These are phyloP conservation scores for Ditula angustiorana DNA, from an alignment of 2,888 invertebrate species.

Conservation along the genomic window DNA sequence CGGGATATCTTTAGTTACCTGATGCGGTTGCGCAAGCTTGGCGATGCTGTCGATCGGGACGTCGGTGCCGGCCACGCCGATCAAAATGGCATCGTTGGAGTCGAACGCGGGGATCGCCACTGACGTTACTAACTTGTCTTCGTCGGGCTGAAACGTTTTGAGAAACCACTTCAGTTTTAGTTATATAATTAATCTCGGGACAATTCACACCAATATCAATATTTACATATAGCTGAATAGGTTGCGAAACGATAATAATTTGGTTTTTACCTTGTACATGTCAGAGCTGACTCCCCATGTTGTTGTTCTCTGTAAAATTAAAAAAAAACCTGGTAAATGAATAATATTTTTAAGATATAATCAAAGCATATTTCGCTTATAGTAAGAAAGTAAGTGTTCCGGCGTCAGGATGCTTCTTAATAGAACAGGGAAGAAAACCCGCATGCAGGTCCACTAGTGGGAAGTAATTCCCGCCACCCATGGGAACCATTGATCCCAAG, in stretches of 20 bases:
- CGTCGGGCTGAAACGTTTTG: slow-evolving; percentile 64
- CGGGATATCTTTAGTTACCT: slow-evolving; percentile 80
- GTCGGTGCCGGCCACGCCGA: slow-evolving; percentile 98
- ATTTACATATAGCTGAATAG: too few species aligned
- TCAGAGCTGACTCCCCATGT: slow-evolving; percentile 73
- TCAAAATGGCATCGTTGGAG: slow-evolving; percentile 89
- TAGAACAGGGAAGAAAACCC: too few species aligned
- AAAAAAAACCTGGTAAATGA: slow-evolving; percentile 30
- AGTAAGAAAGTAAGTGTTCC: too few species aligned
- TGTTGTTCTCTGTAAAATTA: slow-evolving; percentile 64
- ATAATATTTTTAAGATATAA: too few species aligned
- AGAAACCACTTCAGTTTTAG: neutral
- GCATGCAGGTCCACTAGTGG: too few species aligned
- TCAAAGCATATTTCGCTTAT: too few species aligned
- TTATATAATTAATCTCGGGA: neutral
- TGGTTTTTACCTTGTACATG: slow-evolving; percentile 59
- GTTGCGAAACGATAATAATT: too few species aligned
- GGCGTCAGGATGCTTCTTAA: too few species aligned
- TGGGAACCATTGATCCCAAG: too few species aligned
- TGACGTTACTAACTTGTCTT: slow-evolving; percentile 92
- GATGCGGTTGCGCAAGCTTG: slow-evolving; percentile 94
- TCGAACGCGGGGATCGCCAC: slow-evolving; percentile 97
- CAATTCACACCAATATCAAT: too few species aligned
- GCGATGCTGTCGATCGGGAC: slow-evolving; percentile 96
- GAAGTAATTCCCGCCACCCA: too few species aligned